A percentile compares a stretch with the other conserved stretches of the same genome.
Evolutionary conservation across 2,888 invertebrate species (phyloP).

Genomic region (Eristalinus aeneus): DNA sequence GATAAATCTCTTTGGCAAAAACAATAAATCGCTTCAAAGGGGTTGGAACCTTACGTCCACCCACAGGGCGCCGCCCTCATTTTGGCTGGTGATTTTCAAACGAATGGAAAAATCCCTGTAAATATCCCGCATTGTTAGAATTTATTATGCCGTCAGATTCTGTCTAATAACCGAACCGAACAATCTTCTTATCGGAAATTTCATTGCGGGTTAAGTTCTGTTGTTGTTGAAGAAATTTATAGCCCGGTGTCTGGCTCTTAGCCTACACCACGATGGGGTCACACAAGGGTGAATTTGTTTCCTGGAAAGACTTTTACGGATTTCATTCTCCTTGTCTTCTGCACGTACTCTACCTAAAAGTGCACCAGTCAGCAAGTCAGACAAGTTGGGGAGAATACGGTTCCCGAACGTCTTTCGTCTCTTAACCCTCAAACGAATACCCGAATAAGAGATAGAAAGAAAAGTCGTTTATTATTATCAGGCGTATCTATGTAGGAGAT

Average conservation of each 20-base stretch:
- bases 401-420: not conserved
- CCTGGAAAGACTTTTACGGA: slow-evolving; percentile 43
- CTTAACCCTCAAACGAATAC: not conserved
- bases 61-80: slow-evolving; percentile 16
- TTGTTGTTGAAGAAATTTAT: slow-evolving; percentile 69
- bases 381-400: slow-evolving; percentile 8
- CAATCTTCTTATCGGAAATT: slow-evolving; percentile 71
- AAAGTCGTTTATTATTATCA: slow-evolving; percentile 70
- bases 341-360: slow-evolving; percentile 57
- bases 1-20: slow-evolving; percentile 69
- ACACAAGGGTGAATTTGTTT: slow-evolving; percentile 37
- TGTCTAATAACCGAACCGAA: slow-evolving; percentile 71
- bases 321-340: slow-evolving; percentile 47
- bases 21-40: slow-evolving; percentile 70
- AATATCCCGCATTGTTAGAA: slow-evolving; percentile 70
- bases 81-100: slow-evolving; percentile 28
- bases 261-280: slow-evolving; percentile 49
- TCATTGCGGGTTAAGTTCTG: slow-evolving; percentile 71
- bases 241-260: slow-evolving; percentile 65
- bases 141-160: slow-evolving; percentile 71
- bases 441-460: slow-evolving; percentile 41
- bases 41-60: slow-evolving; percentile 45
- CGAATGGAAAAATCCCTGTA: slow-evolving; percentile 61
- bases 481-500: slow-evolving; percentile 67
- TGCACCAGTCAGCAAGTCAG: slow-evolving; percentile 69